Conservation (phyloP, 1,140 invertebrate species). For the Zaprionus inermis region DNA sequence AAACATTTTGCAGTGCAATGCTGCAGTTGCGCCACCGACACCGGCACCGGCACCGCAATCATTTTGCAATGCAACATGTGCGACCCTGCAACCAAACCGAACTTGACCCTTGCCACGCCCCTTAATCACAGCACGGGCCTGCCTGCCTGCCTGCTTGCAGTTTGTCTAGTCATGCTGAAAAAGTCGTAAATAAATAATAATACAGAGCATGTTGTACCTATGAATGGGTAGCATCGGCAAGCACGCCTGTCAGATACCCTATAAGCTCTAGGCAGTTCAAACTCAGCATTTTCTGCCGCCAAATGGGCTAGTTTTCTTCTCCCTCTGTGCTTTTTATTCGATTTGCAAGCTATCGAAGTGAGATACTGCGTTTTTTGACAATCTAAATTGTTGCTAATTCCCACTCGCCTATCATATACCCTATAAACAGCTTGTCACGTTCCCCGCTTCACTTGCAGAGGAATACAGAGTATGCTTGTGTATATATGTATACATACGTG, state of each 20-base stretch:
- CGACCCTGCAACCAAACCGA: conserved; percentile 18
- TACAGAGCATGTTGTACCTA: conserved; percentile 18
- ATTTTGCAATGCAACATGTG: conserved; percentile 59
- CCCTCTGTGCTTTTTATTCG: neutral
- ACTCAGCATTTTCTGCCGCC: too few relatives aligned
- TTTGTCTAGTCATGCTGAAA: conserved; percentile 41
- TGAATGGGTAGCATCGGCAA: neutral
- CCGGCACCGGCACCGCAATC: conserved; percentile 56
- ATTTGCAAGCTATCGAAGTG: too few relatives aligned
- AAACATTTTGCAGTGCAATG: conserved; percentile 67
- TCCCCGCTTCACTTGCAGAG: neutral
- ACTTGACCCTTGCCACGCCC: conserved; percentile 1
- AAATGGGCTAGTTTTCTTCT: neutral
- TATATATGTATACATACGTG: neutral
- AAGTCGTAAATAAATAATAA: conserved; percentile 47
- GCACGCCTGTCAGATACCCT: neutral
- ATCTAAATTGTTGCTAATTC: too few relatives aligned
- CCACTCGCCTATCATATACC: too few relatives aligned
- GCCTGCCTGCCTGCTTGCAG: neutral
- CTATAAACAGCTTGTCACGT: neutral
- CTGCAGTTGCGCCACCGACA: conserved; percentile 1
- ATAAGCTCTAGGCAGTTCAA: too few relatives aligned
- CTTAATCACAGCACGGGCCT: neutral
- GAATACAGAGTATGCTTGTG: neutral
- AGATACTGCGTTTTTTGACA: too few relatives aligned